Evolutionary conservation across 2,113 vertebrate genomes (phyloP).

Genomic region (Furnarius figulus): DNA sequence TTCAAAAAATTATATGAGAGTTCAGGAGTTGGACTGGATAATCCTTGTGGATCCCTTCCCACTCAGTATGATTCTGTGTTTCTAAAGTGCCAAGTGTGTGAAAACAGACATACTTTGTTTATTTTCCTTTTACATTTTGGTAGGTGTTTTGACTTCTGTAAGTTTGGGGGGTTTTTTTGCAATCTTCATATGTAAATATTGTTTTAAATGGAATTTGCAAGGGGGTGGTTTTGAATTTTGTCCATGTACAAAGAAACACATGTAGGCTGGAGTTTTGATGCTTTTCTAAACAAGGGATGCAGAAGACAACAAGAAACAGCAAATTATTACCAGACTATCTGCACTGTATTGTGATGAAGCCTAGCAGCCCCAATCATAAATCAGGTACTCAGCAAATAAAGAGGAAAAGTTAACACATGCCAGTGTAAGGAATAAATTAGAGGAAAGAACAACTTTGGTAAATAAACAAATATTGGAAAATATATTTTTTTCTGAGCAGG

Average conservation of each 20-base stretch:
- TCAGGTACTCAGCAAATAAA: neutral
- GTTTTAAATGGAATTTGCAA: neutral
- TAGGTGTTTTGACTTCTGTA: neutral
- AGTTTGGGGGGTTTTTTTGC: neutral
- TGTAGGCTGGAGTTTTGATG: neutral
- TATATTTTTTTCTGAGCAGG: neutral
- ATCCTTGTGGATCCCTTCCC: neutral
- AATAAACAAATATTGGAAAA: constrained; percentile 16
- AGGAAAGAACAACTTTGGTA: neutral
- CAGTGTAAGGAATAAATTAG: neutral
- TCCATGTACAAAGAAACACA: neutral
- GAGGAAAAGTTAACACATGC: neutral
- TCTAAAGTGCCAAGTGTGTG: neutral
- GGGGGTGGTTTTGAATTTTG: neutral
- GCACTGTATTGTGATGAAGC: neutral
- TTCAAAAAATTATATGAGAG: neutral
- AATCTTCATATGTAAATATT: neutral
- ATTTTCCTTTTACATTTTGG: neutral
- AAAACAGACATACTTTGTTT: neutral
- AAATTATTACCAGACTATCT: neutral
- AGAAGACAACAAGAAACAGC: neutral
- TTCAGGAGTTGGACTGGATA: neutral
- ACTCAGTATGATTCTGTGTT: neutral
- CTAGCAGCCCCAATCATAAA: neutral
- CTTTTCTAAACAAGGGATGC: neutral